phyloP scores from a whole-genome alignment of 2,797 vertebrate species.

The Anas capensis region DNA sequence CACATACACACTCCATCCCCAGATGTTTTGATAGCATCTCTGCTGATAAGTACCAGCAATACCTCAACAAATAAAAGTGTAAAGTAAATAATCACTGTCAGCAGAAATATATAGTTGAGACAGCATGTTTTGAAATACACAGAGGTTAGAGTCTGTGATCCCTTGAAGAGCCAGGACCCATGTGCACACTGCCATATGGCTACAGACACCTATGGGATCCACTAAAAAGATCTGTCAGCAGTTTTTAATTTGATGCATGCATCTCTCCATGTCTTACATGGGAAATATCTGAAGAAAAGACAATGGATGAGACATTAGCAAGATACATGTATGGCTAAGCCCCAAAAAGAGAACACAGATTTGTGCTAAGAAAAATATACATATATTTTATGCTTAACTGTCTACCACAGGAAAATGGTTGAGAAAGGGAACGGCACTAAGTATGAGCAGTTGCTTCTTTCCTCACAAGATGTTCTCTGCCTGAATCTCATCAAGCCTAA shows the following conservation, averaged over 20 bases:
- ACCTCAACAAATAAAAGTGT: conserved; percentile 53
- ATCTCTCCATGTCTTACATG: conserved; percentile 31
- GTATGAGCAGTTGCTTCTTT: neutral
- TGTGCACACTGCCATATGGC: neutral
- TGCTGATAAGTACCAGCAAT: conserved; percentile 22
- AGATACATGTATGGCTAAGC: neutral
- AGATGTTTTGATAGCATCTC: conserved; percentile 61
- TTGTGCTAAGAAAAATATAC: neutral
- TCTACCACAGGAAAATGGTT: neutral
- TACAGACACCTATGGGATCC: conserved; percentile 26
- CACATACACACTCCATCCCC: neutral
- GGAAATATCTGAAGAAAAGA: conserved; percentile 43
- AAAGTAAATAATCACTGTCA: conserved; percentile 72
- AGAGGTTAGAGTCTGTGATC: conserved; percentile 37
- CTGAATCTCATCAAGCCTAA: conserved; percentile 9
- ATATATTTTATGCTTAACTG: neutral
- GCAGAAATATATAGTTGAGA: conserved; percentile 22
- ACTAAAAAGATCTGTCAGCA: neutral
- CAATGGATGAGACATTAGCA: conserved; percentile 6
- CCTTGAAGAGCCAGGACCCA: conserved; percentile 8
- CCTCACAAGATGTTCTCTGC: neutral
- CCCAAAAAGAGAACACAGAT: neutral
- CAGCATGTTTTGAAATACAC: conserved; percentile 12
- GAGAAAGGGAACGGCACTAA: neutral
- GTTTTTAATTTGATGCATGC: conserved; percentile 39